phyloP scores from a whole-genome alignment of 1,140 invertebrate genomes.

The Triops cancriformis region DNA sequence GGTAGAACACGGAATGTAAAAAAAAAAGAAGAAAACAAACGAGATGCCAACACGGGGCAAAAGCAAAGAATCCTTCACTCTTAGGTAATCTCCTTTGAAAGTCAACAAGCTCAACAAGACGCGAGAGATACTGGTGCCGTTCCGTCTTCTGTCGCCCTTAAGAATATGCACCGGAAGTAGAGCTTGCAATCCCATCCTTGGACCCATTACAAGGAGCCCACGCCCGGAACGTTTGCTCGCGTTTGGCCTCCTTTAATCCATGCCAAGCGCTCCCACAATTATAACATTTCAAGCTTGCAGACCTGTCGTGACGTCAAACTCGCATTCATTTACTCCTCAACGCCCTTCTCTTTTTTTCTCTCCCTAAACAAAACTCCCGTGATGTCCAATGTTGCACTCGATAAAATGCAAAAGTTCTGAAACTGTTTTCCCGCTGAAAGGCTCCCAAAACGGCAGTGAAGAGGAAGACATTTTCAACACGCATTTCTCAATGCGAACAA shows the following conservation, averaged over 20 bases:
- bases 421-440: background rate
- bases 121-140: background rate
- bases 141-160: background rate
- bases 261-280: background rate
- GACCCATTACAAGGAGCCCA: background rate
- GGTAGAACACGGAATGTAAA: background rate
- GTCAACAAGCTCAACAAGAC: background rate
- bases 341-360: background rate
- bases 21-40: background rate
- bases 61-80: background rate
- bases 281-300: background rate
- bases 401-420: background rate
- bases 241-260: background rate
- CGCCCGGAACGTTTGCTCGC: background rate
- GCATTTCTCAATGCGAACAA: too few relatives aligned
- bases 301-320: slow-evolving; percentile 1
- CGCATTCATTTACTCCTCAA: background rate
- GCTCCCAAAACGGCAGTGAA: background rate
- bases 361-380: background rate
- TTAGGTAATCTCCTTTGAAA: background rate
- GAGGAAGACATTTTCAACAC: background rate
- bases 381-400: background rate
- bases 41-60: background rate
- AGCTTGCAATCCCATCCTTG: background rate
- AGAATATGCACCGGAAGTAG: background rate